These are phyloP conservation scores for Orchesellides sinensis DNA, from an alignment of 2,888 invertebrate species.

Conservation along the genomic window DNA sequence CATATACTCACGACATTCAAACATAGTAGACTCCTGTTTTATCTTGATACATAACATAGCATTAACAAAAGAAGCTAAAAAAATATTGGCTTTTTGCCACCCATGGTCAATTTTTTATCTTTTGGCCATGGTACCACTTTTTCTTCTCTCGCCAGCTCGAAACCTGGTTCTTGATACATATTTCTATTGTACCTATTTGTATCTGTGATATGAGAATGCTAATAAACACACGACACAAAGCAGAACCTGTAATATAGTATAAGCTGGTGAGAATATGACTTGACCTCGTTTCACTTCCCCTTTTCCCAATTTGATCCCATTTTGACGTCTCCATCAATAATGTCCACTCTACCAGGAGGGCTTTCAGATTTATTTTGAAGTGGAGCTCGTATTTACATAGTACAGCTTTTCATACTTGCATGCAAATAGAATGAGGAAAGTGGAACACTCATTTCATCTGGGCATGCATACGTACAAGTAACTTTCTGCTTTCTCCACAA, in stretches of 20 bases:
- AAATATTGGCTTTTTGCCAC: background rate
- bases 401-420: conserved; percentile 2
- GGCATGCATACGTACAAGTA: background rate
- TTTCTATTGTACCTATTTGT: too few species aligned
- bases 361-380: too few species aligned
- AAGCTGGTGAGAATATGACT: background rate
- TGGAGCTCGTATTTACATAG: too few species aligned
- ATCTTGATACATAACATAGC: background rate
- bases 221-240: background rate
- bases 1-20: too few species aligned
- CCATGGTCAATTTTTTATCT: conserved; percentile 47
- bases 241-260: background rate
- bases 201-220: too few species aligned
- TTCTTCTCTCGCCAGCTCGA: background rate
- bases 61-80: background rate
- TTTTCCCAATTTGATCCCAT: conserved; percentile 31
- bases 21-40: too few species aligned
- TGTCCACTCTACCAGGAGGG: background rate
- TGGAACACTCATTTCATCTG: conserved; percentile 12
- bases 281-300: conserved; percentile 25
- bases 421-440: conserved; percentile 29
- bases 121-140: conserved; percentile 60
- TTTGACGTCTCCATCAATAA: conserved; percentile 52
- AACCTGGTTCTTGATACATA: background rate
- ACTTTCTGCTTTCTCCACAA: background rate